Base-by-base conservation (phyloP, 2,888 invertebrate species). In the Timema cristinae region DNA sequence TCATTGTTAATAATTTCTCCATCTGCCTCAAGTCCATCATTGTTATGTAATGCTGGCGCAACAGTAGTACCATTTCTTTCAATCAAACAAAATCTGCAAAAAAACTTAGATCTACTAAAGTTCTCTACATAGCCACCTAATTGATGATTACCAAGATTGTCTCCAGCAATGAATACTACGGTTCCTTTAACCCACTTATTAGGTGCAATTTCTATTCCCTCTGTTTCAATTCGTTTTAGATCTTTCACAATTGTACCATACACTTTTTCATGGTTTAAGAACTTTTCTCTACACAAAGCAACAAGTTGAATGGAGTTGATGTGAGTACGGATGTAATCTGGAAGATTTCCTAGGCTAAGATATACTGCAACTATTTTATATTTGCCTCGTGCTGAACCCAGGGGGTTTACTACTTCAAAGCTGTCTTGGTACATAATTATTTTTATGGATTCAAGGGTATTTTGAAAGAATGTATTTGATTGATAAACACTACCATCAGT, bases 401-500 rank as follows among this genome's bases (percentile, higher is more conserved):
- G 16, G 6, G 77, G 76, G 67, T 77, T 77, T 0, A 76, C 76
- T 1, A 76, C 67, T 61, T 77, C 76, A 71, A 77, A 76, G 48
- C 73, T 71, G 54, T 77, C 77, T 52, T 74, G 73, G 66, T 75
- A 77, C 49, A 75, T 59, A 0, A 75, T 76, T 15, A 75, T 52
- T 69, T 76, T 74, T 0, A 79, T 8, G 6, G 71, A 75, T 48
- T 76, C 70, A 8, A 75, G 73, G 71, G 77, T 76, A n/a, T 76
- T 56, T 69, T 76, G 66, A 51, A 78, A 77, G 73, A 77, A 77
- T 13, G 0, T 6, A 68, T 75, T 77, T 9, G 74, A 66, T 68
- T 72, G 70, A 68, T 72, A 78, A n/a, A 76, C 75, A 13, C n/a
- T 61, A 7, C 78, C 77, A 73, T 78, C 78, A 1, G 74, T 72